These are phyloP conservation scores for Knipowitschia caucasica DNA, from an alignment of 2,797 vertebrate species.

Conservation along the genomic window DNA sequence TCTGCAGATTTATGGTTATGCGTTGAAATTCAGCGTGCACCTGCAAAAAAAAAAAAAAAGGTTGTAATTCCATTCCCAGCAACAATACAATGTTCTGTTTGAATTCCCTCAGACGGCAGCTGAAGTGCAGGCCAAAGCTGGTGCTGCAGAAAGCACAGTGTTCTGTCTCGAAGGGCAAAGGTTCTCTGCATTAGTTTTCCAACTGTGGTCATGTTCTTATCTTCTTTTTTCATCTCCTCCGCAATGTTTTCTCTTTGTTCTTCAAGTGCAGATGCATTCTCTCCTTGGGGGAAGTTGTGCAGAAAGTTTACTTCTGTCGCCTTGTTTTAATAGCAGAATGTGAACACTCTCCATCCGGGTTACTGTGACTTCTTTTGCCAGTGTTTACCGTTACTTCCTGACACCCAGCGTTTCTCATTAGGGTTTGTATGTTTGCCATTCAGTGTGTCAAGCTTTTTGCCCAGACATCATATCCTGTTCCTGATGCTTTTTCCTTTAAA, in stretches of 20 bases:
- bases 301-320: neutral
- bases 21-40: conserved; percentile 23
- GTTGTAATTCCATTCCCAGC: neutral
- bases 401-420: neutral
- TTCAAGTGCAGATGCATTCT: neutral
- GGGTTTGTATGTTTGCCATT: neutral
- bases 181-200: neutral
- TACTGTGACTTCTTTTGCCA: neutral
- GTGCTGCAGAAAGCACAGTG: neutral
- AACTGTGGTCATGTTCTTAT: neutral
- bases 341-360: neutral
- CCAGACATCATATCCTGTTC: conserved; percentile 38
- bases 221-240: neutral
- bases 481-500: conserved; percentile 30
- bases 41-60: conserved; percentile 2
- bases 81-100: neutral
- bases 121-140: neutral
- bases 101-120: neutral
- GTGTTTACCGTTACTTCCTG: neutral
- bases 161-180: neutral
- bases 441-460: neutral
- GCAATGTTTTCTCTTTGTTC: neutral
- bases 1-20: conserved; percentile 22
- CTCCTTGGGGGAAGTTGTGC: neutral
- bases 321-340: neutral